These are phyloP conservation scores for Platynereis dumerilii DNA, from an alignment of 2,888 invertebrate genomes.

Conservation along the genomic window DNA sequence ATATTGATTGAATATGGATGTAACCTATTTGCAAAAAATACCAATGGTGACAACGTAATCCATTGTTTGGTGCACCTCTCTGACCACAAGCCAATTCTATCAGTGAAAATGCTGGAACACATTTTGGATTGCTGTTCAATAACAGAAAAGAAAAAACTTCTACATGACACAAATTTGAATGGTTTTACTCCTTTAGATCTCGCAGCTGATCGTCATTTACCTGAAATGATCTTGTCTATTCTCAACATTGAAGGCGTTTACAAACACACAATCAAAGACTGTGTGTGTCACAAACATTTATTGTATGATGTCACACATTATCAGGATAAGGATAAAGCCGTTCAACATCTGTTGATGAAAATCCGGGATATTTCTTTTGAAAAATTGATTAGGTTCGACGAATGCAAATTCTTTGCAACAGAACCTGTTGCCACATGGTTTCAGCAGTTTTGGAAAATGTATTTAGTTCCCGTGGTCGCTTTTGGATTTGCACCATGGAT, in stretches of 20 bases:
- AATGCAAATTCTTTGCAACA: background rate
- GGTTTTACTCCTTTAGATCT: background rate
- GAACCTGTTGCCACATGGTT: background rate
- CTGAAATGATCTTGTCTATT: background rate
- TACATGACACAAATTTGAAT: background rate
- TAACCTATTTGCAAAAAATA: background rate
- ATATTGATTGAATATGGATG: background rate
- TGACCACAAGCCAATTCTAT: background rate
- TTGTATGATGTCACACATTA: background rate
- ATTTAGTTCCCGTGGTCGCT: too few relatives aligned
- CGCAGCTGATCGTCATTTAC: background rate
- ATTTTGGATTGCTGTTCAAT: background rate
- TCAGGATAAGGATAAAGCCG: background rate
- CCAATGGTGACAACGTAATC: background rate
- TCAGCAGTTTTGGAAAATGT: too few relatives aligned
- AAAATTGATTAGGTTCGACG: too few relatives aligned
- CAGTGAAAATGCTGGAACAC: background rate
- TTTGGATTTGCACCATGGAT: too few relatives aligned
- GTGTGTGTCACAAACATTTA: slow-evolving; percentile 4
- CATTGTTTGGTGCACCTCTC: slow-evolving; percentile 1
- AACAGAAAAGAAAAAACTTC: background rate
- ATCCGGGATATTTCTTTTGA: too few relatives aligned
- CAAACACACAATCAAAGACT: background rate
- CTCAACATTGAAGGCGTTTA: slow-evolving; percentile 1
- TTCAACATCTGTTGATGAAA: too few relatives aligned